Base-by-base conservation (phyloP, 2,113 vertebrate genomes). In the Delphinapterus leucas region DNA sequence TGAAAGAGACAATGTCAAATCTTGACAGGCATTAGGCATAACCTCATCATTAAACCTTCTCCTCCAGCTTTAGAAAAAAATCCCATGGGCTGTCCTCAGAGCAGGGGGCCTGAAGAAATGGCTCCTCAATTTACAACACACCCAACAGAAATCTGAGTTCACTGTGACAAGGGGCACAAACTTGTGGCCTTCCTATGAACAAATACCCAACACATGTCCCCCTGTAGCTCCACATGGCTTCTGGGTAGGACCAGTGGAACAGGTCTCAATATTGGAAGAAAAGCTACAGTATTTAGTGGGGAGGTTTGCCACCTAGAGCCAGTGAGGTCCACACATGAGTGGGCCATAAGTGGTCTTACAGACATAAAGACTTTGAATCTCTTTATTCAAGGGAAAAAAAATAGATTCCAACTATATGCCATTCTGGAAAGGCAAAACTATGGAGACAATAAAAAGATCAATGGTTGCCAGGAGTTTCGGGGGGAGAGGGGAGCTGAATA, bases 11-110 rank as follows among this genome's bases (percentile, higher is more conserved):
- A 95, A 84, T 95, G 87, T 70, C 81, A 97, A 91, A 93, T 88
- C 58, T 83, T 93, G 92, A 96, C 70, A 91, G 73, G 67, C 67
- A 93, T 85, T 90, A 93, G 31, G 20, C 36, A 95, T 86, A 85
- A 94, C 65, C 73, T 96, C 80, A 95, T 82, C 81, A 94, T 85
- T 96, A 97, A 96, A 94, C 28, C 41, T 74, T 96, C 28, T 79
- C 67, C 28, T 97, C 44, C 73, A 88, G 36, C 81, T 97, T 91
- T 95, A 86, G 88, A 25, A 93, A 97, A 95, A 60, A 58, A 21
- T 36, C 23, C 14, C 41, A 79, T 33, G 44, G 74, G 31, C 18
- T 53, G 74, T 77, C 18, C 74, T 33, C 33, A n/a, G 74, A 77
- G 74, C 33, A 77, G 31, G 74, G 44, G 47, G 47, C 74, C 74